Evolutionary conservation across 2,797 vertebrate species (phyloP).

Genomic region (Taeniopygia guttata): DNA sequence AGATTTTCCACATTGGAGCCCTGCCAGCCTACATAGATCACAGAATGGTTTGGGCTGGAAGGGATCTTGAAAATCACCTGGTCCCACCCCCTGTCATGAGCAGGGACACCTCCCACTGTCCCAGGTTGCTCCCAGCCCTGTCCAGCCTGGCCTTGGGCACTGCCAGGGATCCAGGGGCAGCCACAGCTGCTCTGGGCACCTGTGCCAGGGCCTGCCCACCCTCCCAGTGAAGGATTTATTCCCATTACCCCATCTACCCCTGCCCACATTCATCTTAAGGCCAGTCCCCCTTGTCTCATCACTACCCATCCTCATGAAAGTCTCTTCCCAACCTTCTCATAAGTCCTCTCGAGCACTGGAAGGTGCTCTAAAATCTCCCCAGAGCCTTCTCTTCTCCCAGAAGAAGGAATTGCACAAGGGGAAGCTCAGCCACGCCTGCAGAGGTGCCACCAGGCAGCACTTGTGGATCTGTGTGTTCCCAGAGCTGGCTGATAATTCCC

Average conservation of each 20-base stretch:
- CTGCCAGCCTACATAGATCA: not conserved
- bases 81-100: not conserved
- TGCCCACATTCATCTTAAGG: not conserved
- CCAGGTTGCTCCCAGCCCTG: rapidly evolving
- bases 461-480: not conserved
- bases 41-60: not conserved
- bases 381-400: not conserved
- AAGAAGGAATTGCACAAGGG: not conserved
- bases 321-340: not conserved
- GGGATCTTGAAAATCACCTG: not conserved
- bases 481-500: not conserved
- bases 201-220: not conserved
- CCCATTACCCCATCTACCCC: rapidly evolving
- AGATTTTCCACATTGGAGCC: rapidly evolving
- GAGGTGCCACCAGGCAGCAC: not conserved
- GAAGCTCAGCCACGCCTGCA: not conserved
- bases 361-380: not conserved
- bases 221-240: rapidly evolving
- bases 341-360: not conserved
- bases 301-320: not conserved
- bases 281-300: not conserved
- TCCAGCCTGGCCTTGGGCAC: not conserved
- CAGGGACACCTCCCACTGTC: not conserved
- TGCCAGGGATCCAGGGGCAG: not conserved
- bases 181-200: not conserved